These are phyloP conservation scores for Ecdyonurus torrentis DNA, from an alignment of 2,888 invertebrate species.

Conservation along the genomic window DNA sequence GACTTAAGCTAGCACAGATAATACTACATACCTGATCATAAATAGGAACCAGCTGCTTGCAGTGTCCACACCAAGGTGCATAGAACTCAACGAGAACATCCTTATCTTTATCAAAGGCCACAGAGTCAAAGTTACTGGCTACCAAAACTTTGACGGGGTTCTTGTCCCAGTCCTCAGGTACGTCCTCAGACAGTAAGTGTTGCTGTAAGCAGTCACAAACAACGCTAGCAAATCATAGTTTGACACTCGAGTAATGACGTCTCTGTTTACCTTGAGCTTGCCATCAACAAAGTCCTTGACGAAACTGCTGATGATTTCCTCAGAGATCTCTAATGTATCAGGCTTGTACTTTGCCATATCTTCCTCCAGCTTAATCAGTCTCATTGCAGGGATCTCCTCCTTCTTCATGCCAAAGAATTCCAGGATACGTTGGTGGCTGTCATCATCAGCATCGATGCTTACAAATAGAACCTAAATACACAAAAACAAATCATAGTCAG, in stretches of 20 bases:
- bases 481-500: not conserved
- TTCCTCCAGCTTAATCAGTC: conserved; percentile 87
- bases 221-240: too few relatives aligned
- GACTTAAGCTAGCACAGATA: too few relatives aligned
- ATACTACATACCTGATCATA: conserved; percentile 90
- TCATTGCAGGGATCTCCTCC: conserved; percentile 77
- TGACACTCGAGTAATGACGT: too few relatives aligned
- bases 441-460: conserved; percentile 84
- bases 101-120: conserved; percentile 75
- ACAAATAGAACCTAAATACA: conserved; percentile 64
- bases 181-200: conserved; percentile 82
- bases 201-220: conserved; percentile 42
- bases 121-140: conserved; percentile 90
- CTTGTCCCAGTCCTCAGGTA: conserved; percentile 93
- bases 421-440: conserved; percentile 91
- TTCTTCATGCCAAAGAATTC: conserved; percentile 99
- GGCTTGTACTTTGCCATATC: conserved; percentile 99
- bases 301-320: conserved; percentile 57
- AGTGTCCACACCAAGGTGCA: conserved; percentile 98
- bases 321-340: conserved; percentile 46
- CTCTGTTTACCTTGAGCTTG: conserved; percentile 73
- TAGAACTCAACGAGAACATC: conserved; percentile 97
- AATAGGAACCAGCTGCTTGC: conserved; percentile 86
- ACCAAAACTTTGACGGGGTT: conserved; percentile 80
- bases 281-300: conserved; percentile 80